Evolutionary conservation across 2,888 invertebrate species (phyloP), one percentile per base, ranked within the genome.

Genomic region (Eilema griseolum): DNA sequence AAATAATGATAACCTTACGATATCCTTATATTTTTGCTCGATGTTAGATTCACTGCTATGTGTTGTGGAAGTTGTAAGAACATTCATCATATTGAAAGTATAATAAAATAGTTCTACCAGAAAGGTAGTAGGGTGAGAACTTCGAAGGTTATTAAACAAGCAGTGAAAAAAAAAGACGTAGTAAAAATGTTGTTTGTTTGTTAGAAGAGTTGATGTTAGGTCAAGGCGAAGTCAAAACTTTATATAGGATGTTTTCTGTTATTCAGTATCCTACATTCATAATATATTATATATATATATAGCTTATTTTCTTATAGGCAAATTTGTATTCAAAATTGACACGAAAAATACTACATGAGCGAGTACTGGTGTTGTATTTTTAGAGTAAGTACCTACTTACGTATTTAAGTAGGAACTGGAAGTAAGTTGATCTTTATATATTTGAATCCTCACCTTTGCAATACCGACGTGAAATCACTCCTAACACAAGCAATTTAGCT

Each of bases 31-130:
- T 57, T 79, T 63, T 24, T 46, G 8, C 11, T 20, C 63, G 69
- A 70, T 64, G 56, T 31, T 67, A 66, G 33, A 69, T 57, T 70
- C 65, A 52, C 67, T 46, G 67, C 70, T 26, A 63, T 67, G 62
- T 77, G 74, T 67, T 72, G 2, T 71, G 3, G 28, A 28, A 59
- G 26, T 26, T n/a, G 20, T 67, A 70, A 26, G 61, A 61, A 26
- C 72, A 33, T 73, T 69, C 31, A 71, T 73, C 67, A 63, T 16
- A 52, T 31, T 12, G 60, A 46, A 70, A 66, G 60, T 59, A 46
- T 46, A 73, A 83, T 80, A 72, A 80, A 80, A 75, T 75, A 77
- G 81, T 80, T 81, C 20, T 24, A 70, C 33, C 66, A 71, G 73
- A 82, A 82, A 82, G 78, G 83, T 82, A 73, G 70, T 66, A 56